A percentile compares a stretch with the other conserved stretches of the same genome.
Evolutionary conservation across 1,140 invertebrate species (phyloP).

Genomic region (Lordiphosa collinella): DNA sequence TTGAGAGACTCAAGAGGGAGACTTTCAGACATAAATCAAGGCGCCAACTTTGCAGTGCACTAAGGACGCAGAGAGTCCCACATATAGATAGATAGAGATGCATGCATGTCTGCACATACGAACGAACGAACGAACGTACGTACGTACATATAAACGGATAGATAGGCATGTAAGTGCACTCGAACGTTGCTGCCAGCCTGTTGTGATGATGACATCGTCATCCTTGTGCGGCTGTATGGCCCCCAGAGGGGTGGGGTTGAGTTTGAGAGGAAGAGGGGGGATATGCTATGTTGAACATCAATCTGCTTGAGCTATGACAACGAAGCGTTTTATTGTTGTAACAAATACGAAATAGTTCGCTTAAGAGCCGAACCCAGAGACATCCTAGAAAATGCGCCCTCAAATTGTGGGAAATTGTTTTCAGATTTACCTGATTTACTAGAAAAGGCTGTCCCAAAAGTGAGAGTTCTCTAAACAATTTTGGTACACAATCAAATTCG

Average conservation of each 20-base stretch:
- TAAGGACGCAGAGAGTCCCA: slow-evolving; percentile 9
- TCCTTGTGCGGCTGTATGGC: slow-evolving; percentile 5
- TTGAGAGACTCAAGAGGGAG: slow-evolving; percentile 4
- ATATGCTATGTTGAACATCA: slow-evolving; percentile 53
- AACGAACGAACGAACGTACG: too few relatives aligned
- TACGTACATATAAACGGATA: slow-evolving; percentile 39
- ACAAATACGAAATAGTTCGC: slow-evolving; percentile 25
- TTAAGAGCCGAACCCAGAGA: slow-evolving; percentile 15
- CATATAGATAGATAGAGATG: slow-evolving; percentile 31
- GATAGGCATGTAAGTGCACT: slow-evolving; percentile 54
- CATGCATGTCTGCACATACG: slow-evolving; percentile 29
- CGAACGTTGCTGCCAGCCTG: slow-evolving; percentile 43
- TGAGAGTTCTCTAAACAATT: too few relatives aligned
- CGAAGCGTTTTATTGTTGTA: slow-evolving; percentile 74
- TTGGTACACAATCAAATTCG: too few relatives aligned
- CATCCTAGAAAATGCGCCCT: too few relatives aligned
- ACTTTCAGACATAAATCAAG: slow-evolving; percentile 47
- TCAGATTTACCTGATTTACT: too few relatives aligned
- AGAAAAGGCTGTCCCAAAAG: too few relatives aligned
- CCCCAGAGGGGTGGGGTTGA: background rate
- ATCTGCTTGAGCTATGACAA: slow-evolving; percentile 72
- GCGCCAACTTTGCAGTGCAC: slow-evolving; percentile 51
- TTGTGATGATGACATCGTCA: slow-evolving; percentile 43
- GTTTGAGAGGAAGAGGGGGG: background rate
- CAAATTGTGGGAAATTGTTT: too few relatives aligned